Evolutionary conservation across 2,888 invertebrate species (phyloP), one percentile per base, ranked within the genome.

Genomic region (Ormyrus nitidulus): DNA sequence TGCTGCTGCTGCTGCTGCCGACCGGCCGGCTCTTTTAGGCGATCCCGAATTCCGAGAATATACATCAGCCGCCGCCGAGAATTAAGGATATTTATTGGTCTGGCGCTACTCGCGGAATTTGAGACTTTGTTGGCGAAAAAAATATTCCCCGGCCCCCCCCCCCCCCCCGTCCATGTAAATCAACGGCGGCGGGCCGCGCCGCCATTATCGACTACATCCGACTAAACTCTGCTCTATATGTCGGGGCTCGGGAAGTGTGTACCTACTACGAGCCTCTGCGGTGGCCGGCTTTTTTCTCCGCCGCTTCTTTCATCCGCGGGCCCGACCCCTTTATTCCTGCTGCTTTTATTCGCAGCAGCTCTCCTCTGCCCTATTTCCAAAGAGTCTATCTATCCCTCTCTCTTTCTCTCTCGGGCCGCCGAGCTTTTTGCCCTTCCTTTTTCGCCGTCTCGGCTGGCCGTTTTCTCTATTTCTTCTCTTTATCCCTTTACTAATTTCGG

Each of bases 51-150:
- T 88, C 88, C 84, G 81, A 85, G 88, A 88, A 88, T 86, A 87
- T 86, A 86, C 85, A 85, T 88, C 86, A 84, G 81, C 79, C 83
- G 77, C 54, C 81, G 77, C 66, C 65, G 72, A 49, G 81, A 83
- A 86, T 86, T 87, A 87, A 88, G 87, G 86, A 88, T 88, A 88
- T 88, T 88, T 88, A 88, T 88, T 86, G 86, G 87, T 87, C 88
- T 86, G 87, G 86, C 86, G 88, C 86, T 88, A 86, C 86, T 80
- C 85, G 80, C 76, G 85, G 86, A 88, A 88, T 88, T 85, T 84
- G 85, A 86, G 87, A 87, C 83, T 86, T 84, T 84, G 84, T 84
- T 84, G 83, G 83, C 83, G 78, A 83, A 83, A 82, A 84, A 83
- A 76, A 19, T 19, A 19, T 56, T 34, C 48, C 54, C 46, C 68